phyloP scores from a whole-genome alignment of 2,797 vertebrate genomes.

The Simalia tracyae region DNA sequence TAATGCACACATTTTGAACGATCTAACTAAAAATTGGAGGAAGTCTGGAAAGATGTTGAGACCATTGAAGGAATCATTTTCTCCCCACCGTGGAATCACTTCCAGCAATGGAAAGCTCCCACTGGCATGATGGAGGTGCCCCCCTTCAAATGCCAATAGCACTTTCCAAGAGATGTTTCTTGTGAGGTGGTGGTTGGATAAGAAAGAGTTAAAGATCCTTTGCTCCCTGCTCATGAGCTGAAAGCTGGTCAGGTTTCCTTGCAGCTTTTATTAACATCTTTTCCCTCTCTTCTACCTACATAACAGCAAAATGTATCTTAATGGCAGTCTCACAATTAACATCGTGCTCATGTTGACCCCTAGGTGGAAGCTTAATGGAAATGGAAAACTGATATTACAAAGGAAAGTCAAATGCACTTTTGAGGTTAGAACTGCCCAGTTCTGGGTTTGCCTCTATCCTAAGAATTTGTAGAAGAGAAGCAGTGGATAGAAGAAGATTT shows the following conservation, averaged over 20 bases:
- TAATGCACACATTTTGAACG: not conserved
- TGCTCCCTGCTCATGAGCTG: not conserved
- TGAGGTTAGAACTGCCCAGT: not conserved
- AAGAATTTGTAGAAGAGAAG: not conserved
- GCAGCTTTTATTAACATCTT: not conserved
- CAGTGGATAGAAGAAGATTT: not conserved
- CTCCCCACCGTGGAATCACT: not conserved
- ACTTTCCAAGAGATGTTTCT: not conserved
- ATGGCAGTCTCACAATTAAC: not conserved
- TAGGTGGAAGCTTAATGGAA: not conserved
- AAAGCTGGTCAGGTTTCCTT: not conserved
- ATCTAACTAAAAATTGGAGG: not conserved
- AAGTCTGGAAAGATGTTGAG: not conserved
- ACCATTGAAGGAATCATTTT: not conserved
- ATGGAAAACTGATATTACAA: not conserved
- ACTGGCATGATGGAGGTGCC: not conserved
- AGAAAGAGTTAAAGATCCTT: not conserved
- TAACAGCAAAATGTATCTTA: not conserved
- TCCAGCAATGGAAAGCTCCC: not conserved
- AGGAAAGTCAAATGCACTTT: not conserved
- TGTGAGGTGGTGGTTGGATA: not conserved
- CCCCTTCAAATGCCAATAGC: not conserved
- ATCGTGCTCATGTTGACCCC: not conserved
- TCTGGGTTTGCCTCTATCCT: not conserved
- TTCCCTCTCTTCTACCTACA: not conserved